Percentiles rank a stretch among this genome's conserved stretches.
Conservation (phyloP, 53 echinoderm and acorn worm genomes). For the Hippasteria phrygiana region DNA sequence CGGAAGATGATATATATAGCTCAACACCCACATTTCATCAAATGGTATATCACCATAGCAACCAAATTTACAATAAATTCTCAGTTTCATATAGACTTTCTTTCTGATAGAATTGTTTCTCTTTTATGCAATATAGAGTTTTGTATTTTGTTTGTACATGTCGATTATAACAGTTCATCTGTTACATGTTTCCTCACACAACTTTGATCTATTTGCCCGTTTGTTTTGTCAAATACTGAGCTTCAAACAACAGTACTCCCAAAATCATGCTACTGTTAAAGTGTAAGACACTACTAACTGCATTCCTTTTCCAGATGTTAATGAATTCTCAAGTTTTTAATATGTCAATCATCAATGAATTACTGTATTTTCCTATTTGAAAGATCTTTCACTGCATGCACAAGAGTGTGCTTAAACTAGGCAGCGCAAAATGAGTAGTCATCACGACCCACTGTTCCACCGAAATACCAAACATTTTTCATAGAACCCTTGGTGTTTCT, state of each 20-base stretch:
- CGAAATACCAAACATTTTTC: no score
- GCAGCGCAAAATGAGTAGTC: no score
- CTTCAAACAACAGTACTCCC: background rate
- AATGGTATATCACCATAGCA: background rate
- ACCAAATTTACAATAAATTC: constrained; percentile 54
- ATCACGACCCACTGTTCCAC: no score
- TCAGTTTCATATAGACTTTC: constrained; percentile 34
- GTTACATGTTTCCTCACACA: background rate
- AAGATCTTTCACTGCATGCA: background rate
- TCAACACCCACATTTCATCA: background rate
- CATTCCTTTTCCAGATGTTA: no score
- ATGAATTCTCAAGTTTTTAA: background rate
- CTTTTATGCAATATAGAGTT: constrained; percentile 47
- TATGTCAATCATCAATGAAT: background rate
- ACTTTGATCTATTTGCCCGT: background rate
- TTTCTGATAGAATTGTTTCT: constrained; percentile 27
- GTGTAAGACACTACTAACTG: background rate
- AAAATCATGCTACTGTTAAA: background rate
- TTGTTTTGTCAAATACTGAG: background rate
- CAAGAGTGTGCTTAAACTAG: no score
- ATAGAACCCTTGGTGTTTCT: no score
- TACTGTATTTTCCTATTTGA: background rate
- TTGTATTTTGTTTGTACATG: constrained; percentile 28
- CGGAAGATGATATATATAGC: constrained; percentile 58
- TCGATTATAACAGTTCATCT: background rate